Conservation (phyloP, 2,888 invertebrate genomes). For the Spatulosminthurus flaviceps region DNA sequence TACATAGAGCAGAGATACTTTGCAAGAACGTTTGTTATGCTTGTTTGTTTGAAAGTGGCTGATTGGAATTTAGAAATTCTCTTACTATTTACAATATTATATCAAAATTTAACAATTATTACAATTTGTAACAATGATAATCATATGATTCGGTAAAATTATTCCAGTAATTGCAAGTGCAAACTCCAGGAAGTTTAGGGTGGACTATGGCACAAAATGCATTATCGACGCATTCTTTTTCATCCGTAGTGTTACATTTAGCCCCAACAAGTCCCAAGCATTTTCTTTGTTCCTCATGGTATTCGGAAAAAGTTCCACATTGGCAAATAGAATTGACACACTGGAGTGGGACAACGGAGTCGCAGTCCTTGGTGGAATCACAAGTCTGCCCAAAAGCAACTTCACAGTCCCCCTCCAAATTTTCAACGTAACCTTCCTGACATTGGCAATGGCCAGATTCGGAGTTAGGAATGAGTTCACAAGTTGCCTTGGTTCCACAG, state of each 20-base stretch:
- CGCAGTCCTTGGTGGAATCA: constrained; percentile 19
- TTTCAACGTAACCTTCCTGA: constrained; percentile 24
- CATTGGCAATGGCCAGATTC: constrained; percentile 31
- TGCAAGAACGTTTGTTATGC: too few species aligned
- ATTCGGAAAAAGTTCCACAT: constrained; percentile 25
- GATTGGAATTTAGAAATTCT: too few species aligned
- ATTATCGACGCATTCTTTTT: not conserved
- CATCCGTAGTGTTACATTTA: not conserved
- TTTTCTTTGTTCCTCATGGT: not conserved
- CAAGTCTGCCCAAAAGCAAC: not conserved
- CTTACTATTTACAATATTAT: too few species aligned
- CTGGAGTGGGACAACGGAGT: constrained; percentile 26
- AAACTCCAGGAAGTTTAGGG: constrained; percentile 33
- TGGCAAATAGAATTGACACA: constrained; percentile 36
- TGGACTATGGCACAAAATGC: constrained; percentile 12
- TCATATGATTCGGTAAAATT: not conserved
- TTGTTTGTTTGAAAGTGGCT: too few species aligned
- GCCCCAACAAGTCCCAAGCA: constrained; percentile 42
- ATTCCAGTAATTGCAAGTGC: not conserved
- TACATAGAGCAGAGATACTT: too few species aligned
- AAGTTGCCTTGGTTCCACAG: constrained; percentile 16
- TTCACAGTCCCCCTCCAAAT: constrained; percentile 22
- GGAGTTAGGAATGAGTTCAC: not conserved
- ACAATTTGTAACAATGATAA: constrained; percentile 16
- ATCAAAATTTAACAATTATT: too few species aligned